Percentiles rank a stretch among this genome's conserved stretches.
Evolutionary conservation across 1,140 invertebrate genomes (phyloP).

Genomic region (Homalodisca vitripennis): DNA sequence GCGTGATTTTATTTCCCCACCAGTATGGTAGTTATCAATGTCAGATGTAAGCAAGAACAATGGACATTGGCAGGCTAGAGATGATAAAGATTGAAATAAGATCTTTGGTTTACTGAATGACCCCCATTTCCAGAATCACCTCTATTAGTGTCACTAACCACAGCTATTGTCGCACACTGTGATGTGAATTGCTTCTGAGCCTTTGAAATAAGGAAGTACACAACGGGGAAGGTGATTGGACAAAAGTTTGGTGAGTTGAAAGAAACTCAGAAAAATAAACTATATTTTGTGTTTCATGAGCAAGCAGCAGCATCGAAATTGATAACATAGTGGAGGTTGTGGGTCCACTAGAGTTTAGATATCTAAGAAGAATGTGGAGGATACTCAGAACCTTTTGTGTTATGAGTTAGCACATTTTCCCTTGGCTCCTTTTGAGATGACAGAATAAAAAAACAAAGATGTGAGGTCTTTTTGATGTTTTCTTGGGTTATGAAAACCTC

Average conservation of each 20-base stretch:
- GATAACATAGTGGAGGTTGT: no score
- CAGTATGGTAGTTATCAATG: no score
- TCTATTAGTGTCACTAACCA: not conserved
- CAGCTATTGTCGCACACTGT: not conserved
- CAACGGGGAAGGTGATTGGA: not conserved
- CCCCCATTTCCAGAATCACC: constrained; percentile 3
- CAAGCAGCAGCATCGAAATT: no score
- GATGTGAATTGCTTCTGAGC: constrained; percentile 1
- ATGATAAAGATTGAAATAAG: not conserved
- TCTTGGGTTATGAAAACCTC: no score
- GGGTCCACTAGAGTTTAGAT: no score
- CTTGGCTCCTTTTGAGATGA: constrained; percentile 10
- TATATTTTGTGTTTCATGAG: no score
- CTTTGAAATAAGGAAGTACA: not conserved
- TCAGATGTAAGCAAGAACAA: no score
- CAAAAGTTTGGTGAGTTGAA: constrained; percentile 8
- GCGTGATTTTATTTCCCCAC: no score
- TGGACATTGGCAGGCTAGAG: not conserved
- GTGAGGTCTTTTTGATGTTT: no score
- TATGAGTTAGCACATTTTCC: constrained; percentile 5
- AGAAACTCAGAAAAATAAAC: no score
- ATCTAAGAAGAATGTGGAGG: no score
- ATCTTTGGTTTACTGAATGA: not conserved
- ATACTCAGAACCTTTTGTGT: not conserved
- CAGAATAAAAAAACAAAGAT: no score